Percentiles rank a stretch among this genome's conserved stretches.
Evolutionary conservation across 2,113 vertebrate species (phyloP).

Genomic region (Spheniscus mendiculus): DNA sequence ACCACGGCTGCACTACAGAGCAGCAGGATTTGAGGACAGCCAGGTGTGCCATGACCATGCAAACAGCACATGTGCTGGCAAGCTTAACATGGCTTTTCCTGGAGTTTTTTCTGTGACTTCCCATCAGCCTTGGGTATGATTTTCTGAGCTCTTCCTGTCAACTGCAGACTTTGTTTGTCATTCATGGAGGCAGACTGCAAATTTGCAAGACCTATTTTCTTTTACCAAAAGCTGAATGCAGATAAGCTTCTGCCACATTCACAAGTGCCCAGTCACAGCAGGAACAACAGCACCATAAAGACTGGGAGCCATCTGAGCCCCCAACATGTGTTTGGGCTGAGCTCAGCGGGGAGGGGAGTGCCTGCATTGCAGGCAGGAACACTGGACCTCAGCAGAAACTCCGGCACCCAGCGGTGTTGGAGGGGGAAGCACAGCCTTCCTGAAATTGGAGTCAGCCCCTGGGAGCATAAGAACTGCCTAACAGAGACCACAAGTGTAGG

Average conservation of each 20-base stretch:
- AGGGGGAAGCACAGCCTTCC: not conserved
- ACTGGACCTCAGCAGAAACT: not conserved
- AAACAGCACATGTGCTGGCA: not conserved
- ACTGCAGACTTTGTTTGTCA: not conserved
- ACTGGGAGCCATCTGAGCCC: not conserved
- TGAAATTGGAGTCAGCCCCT: not conserved
- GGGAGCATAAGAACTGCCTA: not conserved
- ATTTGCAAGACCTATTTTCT: not conserved
- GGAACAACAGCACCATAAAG: fast-evolving
- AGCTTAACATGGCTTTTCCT: not conserved
- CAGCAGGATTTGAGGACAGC: not conserved
- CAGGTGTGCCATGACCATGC: not conserved
- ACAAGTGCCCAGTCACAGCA: not conserved
- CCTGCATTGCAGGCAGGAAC: fast-evolving
- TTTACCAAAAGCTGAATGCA: not conserved
- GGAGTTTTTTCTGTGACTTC: not conserved
- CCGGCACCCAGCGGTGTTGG: not conserved
- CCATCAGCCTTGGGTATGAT: not conserved
- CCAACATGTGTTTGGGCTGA: fast-evolving
- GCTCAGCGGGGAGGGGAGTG: not conserved
- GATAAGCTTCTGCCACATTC: not conserved
- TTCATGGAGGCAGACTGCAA: not conserved
- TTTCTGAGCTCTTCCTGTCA: not conserved
- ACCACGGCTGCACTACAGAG: fast-evolving
- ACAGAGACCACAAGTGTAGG: not conserved